Evolutionary conservation across 2,113 vertebrate genomes (phyloP).

Genomic region (Chaenogobius annularis): DNA sequence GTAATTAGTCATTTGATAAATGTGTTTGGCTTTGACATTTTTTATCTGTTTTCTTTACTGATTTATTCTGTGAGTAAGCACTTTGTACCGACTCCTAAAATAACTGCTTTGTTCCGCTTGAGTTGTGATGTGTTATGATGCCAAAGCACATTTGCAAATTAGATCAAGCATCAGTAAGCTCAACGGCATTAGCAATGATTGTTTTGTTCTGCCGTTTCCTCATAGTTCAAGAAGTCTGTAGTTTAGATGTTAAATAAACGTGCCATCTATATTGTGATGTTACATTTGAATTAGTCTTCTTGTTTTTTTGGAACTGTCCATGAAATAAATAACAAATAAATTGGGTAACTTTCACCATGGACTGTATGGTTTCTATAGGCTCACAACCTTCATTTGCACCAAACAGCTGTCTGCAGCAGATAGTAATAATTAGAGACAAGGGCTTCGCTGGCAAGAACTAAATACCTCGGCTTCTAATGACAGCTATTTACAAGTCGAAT

Average conservation of each 20-base stretch:
- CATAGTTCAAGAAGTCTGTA: neutral
- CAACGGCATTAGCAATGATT: slow-evolving; percentile 3
- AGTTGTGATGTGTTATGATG: slow-evolving; percentile 19
- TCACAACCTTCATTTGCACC: slow-evolving; percentile 23
- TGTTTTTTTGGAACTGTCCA: too few relatives aligned
- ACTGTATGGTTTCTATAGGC: slow-evolving; percentile 6
- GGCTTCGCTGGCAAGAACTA: slow-evolving; percentile 22
- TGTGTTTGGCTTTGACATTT: slow-evolving; percentile 3
- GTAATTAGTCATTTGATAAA: slow-evolving; percentile 14
- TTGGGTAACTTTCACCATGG: neutral
- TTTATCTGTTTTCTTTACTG: neutral
- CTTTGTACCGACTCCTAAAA: neutral
- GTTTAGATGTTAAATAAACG: neutral
- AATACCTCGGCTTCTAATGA: slow-evolving; percentile 43
- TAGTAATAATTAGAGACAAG: slow-evolving; percentile 39
- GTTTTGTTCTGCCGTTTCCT: neutral
- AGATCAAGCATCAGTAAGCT: slow-evolving; percentile 2
- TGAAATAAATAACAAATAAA: neutral
- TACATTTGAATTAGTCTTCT: too few relatives aligned
- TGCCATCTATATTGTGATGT: neutral
- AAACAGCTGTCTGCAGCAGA: slow-evolving; percentile 42
- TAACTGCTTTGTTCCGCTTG: slow-evolving; percentile 5
- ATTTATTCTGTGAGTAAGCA: slow-evolving; percentile 9
- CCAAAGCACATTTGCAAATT: slow-evolving; percentile 15
- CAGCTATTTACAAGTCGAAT: slow-evolving; percentile 21